Percentiles rank a stretch among this genome's conserved stretches.
Evolutionary conservation across 2,797 vertebrate species (phyloP).

Genomic region (Carduelis carduelis): DNA sequence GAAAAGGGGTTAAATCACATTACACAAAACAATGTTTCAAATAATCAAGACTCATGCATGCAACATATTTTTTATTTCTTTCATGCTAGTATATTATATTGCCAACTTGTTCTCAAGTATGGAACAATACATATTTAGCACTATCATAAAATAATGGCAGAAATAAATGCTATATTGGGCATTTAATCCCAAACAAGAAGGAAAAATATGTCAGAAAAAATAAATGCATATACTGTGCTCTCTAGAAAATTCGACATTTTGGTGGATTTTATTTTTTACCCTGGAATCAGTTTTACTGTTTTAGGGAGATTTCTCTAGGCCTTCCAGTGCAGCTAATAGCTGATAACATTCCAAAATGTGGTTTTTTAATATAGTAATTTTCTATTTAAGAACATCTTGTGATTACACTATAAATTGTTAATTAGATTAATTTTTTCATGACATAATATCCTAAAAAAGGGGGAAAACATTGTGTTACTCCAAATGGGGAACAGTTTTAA

Average conservation of each 20-base stretch:
- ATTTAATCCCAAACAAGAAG: not conserved
- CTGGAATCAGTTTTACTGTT: not conserved
- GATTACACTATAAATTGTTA: not conserved
- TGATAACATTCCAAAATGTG: not conserved
- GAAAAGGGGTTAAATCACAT: slow-evolving; percentile 67
- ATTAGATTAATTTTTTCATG: not conserved
- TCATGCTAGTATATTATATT: not conserved
- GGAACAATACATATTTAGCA: not conserved
- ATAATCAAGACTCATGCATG: slow-evolving; percentile 1
- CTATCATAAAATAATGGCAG: not conserved
- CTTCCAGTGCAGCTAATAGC: not conserved
- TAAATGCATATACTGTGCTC: not conserved
- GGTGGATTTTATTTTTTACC: not conserved
- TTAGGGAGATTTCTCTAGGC: not conserved
- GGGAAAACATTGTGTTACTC: not conserved
- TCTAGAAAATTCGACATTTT: not conserved
- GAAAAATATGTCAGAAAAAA: not conserved
- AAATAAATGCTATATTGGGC: not conserved
- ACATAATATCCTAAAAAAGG: not conserved
- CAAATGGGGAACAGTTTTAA: not conserved
- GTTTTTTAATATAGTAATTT: not conserved
- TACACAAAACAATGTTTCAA: slow-evolving; percentile 57
- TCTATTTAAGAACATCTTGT: not conserved
- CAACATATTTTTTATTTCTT: slow-evolving; percentile 34
- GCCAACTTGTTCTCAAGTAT: not conserved